Evolutionary conservation across 2,797 vertebrate genomes (phyloP), one percentile per base, ranked within the genome.

Genomic region (Lophotriccus pileatus): DNA sequence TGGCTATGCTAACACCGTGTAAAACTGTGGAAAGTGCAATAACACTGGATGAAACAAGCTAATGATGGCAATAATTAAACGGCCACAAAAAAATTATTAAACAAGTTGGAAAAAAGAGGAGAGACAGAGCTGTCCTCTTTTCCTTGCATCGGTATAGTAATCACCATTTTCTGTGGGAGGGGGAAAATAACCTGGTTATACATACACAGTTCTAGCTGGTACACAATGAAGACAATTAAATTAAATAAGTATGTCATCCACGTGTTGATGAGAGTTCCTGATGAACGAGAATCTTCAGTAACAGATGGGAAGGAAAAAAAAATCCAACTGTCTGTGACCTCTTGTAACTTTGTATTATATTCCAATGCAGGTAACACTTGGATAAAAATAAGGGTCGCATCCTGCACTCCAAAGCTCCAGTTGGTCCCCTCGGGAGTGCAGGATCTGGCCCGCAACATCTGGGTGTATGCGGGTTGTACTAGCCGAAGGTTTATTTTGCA

Each of bases 1-100:
- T 97, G 98, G 93, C 97, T 98, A 97, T 93, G 93, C 97, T 97
- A 97, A 98, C 96, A 97, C 96, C 97, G 89, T 94, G 96, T 97
- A 96, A 97, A 98, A 95, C 95, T 95, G 97, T 97, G 96, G 97
- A 98, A 98, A 98, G 98, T 98, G 98, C 98, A 98, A 98, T 97
- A 98, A 98, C 98, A 98, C 98, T 98, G 98, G 96, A 97, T 98
- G 97, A 97, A 95, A 97, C 94, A 97, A 96, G 96, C 92, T 97
- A 96, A 96, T 24, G 56, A 97, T 95, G 95, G 89, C 85, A 83
- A 97, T 94, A 95, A 98, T 97, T 97, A 96, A 97, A 97, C 80
- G 96, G 93, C 95, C 97, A 98, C 97, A 41, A 74, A 93, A 60
- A 79, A 46, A 84, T 56, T 72, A 91, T 84, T 70, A 62, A 87